Conservation (phyloP, 2,113 vertebrate species). For the Zosterops japonicus region DNA sequence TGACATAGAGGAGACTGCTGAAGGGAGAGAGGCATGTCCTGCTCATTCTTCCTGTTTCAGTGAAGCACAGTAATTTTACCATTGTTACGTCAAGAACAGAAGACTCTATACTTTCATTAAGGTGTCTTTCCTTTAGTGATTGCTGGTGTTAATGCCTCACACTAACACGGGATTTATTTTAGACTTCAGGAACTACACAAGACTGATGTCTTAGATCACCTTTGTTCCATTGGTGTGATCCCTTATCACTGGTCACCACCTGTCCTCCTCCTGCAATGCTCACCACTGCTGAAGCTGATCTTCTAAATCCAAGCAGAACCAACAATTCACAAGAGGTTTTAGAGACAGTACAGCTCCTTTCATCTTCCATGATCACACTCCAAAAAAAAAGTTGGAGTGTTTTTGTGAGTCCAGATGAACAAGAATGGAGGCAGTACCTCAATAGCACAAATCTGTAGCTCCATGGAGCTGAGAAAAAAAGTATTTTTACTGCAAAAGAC, state of each 20-base stretch:
- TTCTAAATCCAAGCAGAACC: not conserved
- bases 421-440: not conserved
- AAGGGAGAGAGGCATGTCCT: not conserved
- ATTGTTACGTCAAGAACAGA: not conserved
- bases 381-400: not conserved
- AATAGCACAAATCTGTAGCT: not conserved
- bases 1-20: not conserved
- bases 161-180: not conserved
- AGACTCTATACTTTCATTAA: not conserved
- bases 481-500: not conserved
- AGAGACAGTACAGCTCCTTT: not conserved
- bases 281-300: not conserved
- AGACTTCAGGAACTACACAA: not conserved
- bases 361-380: not conserved
- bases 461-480: not conserved
- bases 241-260: not conserved
- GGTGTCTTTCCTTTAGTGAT: not conserved
- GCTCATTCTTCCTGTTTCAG: not conserved
- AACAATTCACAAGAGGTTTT: not conserved
- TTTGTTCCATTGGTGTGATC: not conserved
- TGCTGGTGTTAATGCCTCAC: not conserved
- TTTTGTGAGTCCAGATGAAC: not conserved
- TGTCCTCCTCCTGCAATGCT: not conserved
- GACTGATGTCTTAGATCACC: not conserved
- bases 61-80: not conserved